phyloP scores from a whole-genome alignment of 1,140 invertebrate species.

The Acyrthosiphon pisum region DNA sequence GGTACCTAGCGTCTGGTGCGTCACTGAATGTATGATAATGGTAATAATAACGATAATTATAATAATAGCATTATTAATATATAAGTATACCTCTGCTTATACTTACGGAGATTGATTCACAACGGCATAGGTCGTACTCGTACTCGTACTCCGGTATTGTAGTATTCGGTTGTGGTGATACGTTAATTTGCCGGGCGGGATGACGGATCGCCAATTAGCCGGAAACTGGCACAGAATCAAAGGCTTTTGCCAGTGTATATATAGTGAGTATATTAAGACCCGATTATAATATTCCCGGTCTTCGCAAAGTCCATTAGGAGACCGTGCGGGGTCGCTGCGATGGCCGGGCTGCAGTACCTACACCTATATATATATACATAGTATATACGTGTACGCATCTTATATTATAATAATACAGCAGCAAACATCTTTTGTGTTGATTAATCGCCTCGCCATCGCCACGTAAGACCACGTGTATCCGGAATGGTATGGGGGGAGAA shows the following conservation, averaged over 20 bases:
- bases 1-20: too few species aligned
- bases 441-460: conserved; percentile 30
- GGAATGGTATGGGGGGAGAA: background rate
- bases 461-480: background rate
- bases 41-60: background rate
- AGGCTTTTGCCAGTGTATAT: background rate
- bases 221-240: conserved; percentile 32
- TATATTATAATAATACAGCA: background rate
- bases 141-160: background rate
- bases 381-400: background rate
- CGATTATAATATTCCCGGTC: conserved; percentile 19
- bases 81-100: too few species aligned
- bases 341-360: background rate
- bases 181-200: conserved; percentile 11
- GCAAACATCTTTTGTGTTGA: conserved; percentile 40
- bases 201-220: conserved; percentile 50
- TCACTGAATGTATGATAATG: background rate
- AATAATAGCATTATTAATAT: background rate
- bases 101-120: background rate
- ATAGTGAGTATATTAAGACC: conserved; percentile 31
- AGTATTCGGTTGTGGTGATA: conserved; percentile 29
- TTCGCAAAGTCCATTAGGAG: conserved; percentile 44
- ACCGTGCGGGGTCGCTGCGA: background rate
- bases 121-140: too few species aligned
- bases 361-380: background rate